Conservation (phyloP, 1,140 invertebrate genomes). For the Adelges cooleyi region DNA sequence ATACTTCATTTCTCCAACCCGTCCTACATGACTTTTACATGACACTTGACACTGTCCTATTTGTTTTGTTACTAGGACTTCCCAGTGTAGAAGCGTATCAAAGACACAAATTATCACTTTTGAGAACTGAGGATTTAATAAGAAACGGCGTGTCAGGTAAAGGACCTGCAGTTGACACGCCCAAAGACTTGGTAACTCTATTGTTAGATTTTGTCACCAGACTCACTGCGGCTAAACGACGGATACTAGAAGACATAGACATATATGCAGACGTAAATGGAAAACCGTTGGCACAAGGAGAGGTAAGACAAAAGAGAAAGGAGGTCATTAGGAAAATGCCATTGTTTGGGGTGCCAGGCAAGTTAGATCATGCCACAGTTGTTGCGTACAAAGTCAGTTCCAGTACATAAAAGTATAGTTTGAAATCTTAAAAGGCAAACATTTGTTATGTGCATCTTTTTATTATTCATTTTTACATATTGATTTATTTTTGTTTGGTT, state of each 20-base stretch:
- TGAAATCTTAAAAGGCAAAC: no score
- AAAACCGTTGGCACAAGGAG: slow-evolving; percentile 44
- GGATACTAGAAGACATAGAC: slow-evolving; percentile 68
- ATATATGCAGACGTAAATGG: slow-evolving; percentile 53
- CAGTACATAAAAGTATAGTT: neutral
- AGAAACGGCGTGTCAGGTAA: slow-evolving; percentile 57
- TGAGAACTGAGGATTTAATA: slow-evolving; percentile 71
- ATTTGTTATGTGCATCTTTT: neutral
- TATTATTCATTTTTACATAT: neutral
- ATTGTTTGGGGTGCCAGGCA: slow-evolving; percentile 71
- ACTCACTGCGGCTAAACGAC: slow-evolving; percentile 63
- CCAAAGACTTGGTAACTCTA: slow-evolving; percentile 57
- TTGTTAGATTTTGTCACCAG: slow-evolving; percentile 65
- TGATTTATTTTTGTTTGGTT: slow-evolving; percentile 15
- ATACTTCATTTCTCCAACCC: no score
- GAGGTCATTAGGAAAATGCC: slow-evolving; percentile 55
- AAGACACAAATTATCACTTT: slow-evolving; percentile 62
- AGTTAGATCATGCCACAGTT: slow-evolving; percentile 81
- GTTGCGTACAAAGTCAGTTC: slow-evolving; percentile 50
- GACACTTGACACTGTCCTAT: no score
- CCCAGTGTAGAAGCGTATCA: slow-evolving; percentile 68
- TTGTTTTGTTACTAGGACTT: no score
- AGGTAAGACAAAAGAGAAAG: slow-evolving; percentile 54
- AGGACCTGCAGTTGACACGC: slow-evolving; percentile 42
- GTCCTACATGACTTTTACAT: no score